phyloP scores from a whole-genome alignment of 2,797 vertebrate species.

The Halcyon leucocephala region DNA sequence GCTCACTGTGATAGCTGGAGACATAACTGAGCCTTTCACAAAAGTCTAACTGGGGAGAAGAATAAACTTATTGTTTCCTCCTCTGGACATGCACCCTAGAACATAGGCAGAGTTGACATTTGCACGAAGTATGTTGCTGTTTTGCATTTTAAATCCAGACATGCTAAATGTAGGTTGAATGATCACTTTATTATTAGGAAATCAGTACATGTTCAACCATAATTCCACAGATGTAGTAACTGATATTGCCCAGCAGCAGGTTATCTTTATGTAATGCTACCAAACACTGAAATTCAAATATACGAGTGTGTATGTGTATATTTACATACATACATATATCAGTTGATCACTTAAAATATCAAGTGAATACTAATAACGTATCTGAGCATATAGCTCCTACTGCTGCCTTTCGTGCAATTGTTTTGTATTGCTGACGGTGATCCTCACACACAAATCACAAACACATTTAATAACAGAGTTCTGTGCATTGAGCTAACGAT shows the following conservation, averaged over 20 bases:
- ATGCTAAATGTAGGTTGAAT: not conserved
- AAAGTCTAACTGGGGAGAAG: constrained; percentile 51
- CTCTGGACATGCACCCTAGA: constrained; percentile 36
- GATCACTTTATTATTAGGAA: constrained; percentile 13
- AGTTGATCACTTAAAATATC: not conserved
- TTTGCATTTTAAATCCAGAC: constrained; percentile 58
- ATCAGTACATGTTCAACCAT: not conserved
- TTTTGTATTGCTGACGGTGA: not conserved
- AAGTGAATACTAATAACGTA: not conserved
- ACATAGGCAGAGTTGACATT: constrained; percentile 41
- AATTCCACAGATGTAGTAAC: not conserved
- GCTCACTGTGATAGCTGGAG: constrained; percentile 8
- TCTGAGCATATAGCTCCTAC: not conserved
- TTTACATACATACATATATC: not conserved
- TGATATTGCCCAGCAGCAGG: not conserved
- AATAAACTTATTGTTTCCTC: constrained; percentile 68
- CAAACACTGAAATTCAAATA: not conserved
- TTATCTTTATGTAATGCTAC: not conserved
- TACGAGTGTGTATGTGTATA: too few species aligned
- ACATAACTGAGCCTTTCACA: constrained; percentile 39
- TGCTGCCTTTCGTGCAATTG: not conserved
- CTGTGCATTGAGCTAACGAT: not conserved
- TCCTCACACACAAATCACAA: not conserved
- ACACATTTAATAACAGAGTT: not conserved
- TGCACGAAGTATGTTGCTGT: constrained; percentile 38